Base-by-base conservation (phyloP, 2,888 invertebrate genomes). In the Sarcophaga subvicina region DNA sequence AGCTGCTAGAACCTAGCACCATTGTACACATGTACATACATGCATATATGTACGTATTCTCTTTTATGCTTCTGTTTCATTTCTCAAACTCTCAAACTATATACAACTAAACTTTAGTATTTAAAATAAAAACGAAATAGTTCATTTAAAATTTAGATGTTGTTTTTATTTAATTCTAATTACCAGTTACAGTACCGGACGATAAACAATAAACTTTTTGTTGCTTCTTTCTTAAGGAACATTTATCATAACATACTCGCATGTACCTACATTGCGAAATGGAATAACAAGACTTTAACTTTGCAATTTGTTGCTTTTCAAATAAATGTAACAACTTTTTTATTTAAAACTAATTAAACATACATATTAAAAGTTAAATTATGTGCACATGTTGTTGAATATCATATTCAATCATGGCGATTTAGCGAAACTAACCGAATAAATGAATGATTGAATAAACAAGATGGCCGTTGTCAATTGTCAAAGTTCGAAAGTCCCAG, bases 151-250 rank as follows among this genome's bases (percentile, higher is more conserved):
- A 70, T 78, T 70, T 69, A 22, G 67, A 69, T 78, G 69, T 70
- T 78, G 75, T 75, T 70, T 70, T 62, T 47, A 70, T 78, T 78
- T 70, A 78, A 70, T 62, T 78, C 70, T 70, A 70, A 78, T 78
- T 78, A 62, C 67, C 14, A 37, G 22, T n/a, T 67, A 62, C 47
- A 47, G 22, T 27, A 64, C 75, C 22, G 0, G 25, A 3, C 37
- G 10, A 49, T 10, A 47, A 62, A 22, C 45, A 45, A 25, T 25
- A 63, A 22, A 47, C 11, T 10, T 17, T 62, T 10, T 75, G 10
- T 17, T 14, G 4, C 3, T 49, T 12, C 47, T 45, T 45, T 71
- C n/a, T 37, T 11, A 49, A 11, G 2, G 10, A 17, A 60, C 5
- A 37, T n/a, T 2, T 72, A 72, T 72, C 12, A 12, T 69, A n/a